Evolutionary conservation across 2,797 vertebrate genomes (phyloP).

Genomic region (Dromococcyx pavoninus): DNA sequence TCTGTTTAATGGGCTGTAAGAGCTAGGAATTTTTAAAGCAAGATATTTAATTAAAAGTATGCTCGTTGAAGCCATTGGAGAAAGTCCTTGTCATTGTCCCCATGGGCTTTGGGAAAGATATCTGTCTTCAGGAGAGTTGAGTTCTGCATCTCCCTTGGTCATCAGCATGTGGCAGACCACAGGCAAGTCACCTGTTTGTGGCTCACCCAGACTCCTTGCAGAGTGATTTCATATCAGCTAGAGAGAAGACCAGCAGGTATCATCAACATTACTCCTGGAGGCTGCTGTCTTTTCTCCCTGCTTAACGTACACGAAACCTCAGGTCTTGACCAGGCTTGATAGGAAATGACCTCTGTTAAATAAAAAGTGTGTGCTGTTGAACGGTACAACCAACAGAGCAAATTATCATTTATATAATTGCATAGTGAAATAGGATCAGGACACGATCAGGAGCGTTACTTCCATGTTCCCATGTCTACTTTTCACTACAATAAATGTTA

Average conservation of each 20-base stretch:
- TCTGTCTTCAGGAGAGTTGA: not conserved
- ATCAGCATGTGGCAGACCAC: not conserved
- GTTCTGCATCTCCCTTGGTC: not conserved
- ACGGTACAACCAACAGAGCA: accelerated
- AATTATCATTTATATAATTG: not conserved
- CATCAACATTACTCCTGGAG: no score
- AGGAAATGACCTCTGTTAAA: not conserved
- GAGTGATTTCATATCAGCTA: not conserved
- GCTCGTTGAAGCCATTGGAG: accelerated
- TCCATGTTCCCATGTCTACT: not conserved
- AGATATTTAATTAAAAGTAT: not conserved
- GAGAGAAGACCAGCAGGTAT: not conserved
- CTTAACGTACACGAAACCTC: not conserved
- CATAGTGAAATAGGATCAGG: not conserved
- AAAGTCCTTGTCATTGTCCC: not conserved
- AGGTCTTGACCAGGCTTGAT: not conserved
- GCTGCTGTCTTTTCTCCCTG: no score
- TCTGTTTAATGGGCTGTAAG: accelerated
- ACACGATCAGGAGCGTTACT: not conserved
- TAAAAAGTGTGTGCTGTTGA: not conserved
- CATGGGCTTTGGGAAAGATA: not conserved
- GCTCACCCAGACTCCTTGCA: not conserved
- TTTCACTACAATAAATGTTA: not conserved
- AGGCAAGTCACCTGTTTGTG: not conserved
- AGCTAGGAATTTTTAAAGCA: not conserved